Evolutionary conservation across 2,113 vertebrate genomes (phyloP).

Genomic region (Chaetodon auriga): DNA sequence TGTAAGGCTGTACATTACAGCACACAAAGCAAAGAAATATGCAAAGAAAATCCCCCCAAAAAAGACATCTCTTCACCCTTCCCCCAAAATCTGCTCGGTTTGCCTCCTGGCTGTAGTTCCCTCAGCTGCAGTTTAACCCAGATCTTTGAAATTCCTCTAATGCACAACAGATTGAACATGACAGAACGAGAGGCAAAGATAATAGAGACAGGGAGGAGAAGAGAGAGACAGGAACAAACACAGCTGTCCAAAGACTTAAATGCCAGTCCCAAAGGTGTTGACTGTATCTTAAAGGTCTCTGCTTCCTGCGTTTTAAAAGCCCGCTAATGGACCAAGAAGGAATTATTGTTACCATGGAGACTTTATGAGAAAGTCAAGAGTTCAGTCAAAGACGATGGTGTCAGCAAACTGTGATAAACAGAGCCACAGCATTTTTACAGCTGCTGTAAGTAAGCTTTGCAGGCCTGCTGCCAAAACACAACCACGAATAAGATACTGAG

Average conservation of each 20-base stretch:
- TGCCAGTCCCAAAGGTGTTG: slow-evolving; percentile 39
- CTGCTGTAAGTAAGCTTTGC: neutral
- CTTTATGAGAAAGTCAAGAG: slow-evolving; percentile 34
- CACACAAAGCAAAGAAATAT: slow-evolving; percentile 35
- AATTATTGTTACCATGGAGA: slow-evolving; percentile 58
- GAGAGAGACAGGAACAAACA: slow-evolving; percentile 11
- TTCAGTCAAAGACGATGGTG: slow-evolving; percentile 23
- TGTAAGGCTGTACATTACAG: slow-evolving; percentile 7
- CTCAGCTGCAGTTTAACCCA: slow-evolving; percentile 59
- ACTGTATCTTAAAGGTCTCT: slow-evolving; percentile 39
- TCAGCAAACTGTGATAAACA: slow-evolving; percentile 27
- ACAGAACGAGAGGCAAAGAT: slow-evolving; percentile 22
- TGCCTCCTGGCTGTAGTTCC: slow-evolving; percentile 55
- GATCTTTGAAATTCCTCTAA: slow-evolving; percentile 39
- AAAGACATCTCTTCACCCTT: slow-evolving; percentile 4
- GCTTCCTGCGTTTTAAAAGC: slow-evolving; percentile 60
- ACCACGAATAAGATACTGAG: neutral
- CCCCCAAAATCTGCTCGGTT: slow-evolving; percentile 36
- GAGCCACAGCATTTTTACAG: slow-evolving; percentile 30
- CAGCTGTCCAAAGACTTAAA: slow-evolving; percentile 48
- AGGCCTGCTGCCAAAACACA: neutral
- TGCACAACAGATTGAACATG: slow-evolving; percentile 32
- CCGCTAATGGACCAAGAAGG: slow-evolving; percentile 40
- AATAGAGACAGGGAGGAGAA: neutral
- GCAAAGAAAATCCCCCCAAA: slow-evolving; percentile 28